These are phyloP conservation scores for Polypedilum pembai DNA, from an alignment of 1,140 invertebrate genomes.

Conservation along the genomic window DNA sequence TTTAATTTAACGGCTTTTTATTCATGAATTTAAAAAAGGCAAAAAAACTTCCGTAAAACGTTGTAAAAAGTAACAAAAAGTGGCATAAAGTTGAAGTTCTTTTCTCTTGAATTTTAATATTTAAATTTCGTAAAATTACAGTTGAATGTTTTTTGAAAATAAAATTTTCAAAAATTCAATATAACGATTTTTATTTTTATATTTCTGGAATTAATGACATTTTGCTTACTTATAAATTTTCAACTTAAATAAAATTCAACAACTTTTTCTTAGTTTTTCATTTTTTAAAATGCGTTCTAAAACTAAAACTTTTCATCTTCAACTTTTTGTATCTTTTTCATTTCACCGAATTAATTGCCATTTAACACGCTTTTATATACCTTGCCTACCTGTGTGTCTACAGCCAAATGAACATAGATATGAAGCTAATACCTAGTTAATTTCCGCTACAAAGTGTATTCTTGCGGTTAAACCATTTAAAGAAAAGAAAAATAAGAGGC, in stretches of 20 bases:
- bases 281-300: neutral
- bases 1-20: too few species aligned
- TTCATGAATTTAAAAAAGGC: too few species aligned
- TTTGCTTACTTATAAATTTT: neutral
- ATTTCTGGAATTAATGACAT: too few species aligned
- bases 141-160: too few species aligned
- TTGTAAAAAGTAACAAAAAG: too few species aligned
- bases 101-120: too few species aligned
- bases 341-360: neutral
- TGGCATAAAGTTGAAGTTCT: too few species aligned
- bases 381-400: neutral
- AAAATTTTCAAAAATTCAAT: too few species aligned
- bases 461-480: neutral
- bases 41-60: too few species aligned
- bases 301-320: neutral
- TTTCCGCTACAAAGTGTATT: neutral
- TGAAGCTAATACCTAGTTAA: neutral
- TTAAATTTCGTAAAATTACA: too few species aligned
- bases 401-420: neutral
- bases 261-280: neutral
- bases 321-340: neutral
- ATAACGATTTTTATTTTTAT: too few species aligned
- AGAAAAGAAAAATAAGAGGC: neutral
- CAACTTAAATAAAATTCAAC: neutral
- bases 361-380: neutral